Evolutionary conservation across 2,888 invertebrate genomes (phyloP), one percentile per base, ranked within the genome.

Genomic region (Colletes collaris): DNA sequence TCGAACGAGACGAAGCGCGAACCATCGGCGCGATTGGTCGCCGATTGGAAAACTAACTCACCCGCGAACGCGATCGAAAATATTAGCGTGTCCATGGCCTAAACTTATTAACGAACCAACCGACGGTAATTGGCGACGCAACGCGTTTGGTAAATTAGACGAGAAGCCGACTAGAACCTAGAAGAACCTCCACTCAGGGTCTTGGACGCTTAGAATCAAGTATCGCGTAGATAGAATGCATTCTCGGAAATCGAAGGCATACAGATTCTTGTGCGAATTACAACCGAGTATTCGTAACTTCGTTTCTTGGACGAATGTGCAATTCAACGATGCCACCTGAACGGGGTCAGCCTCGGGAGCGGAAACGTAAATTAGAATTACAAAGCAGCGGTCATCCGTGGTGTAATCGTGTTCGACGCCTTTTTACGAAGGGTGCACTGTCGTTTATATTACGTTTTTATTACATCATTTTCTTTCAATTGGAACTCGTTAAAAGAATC

Each of bases 51-150:
- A 86, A 79, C 86, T 79, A 83, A 84, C 70, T 67, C 75, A 55
- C 72, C 40, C 60, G 53, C 16, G 50, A 66, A 71, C 68, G 68
- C 59, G 16, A 59, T 70, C 84, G 72, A 88, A 84, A 88, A 86
- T 82, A 79, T 82, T 86, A 59, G 62, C 79, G 69, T 72, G 87
- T 82, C 84, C 88, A 59, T 87, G 87, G 87, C 88, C 87, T 37
- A 84, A 86, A 86, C 88, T 75, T 83, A 88, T 84, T 65, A 76
- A 76, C 67, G 64, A 79, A 71, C 59, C 37, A 27, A 11, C 49
- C 52, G 59, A 8, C 7, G 62, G n/a, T 3, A 10, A 27, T 13
- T n/a, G 16, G 55, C 16, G 27, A 27, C 60, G 6, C 62, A 44
- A n/a, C n/a, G 56, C 56, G 77, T 50, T 62, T 56, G 60, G 63